A percentile compares a stretch with the other conserved stretches of the same genome.
phyloP scores from a whole-genome alignment of 2,113 vertebrate species.

The Taxidea taxus region DNA sequence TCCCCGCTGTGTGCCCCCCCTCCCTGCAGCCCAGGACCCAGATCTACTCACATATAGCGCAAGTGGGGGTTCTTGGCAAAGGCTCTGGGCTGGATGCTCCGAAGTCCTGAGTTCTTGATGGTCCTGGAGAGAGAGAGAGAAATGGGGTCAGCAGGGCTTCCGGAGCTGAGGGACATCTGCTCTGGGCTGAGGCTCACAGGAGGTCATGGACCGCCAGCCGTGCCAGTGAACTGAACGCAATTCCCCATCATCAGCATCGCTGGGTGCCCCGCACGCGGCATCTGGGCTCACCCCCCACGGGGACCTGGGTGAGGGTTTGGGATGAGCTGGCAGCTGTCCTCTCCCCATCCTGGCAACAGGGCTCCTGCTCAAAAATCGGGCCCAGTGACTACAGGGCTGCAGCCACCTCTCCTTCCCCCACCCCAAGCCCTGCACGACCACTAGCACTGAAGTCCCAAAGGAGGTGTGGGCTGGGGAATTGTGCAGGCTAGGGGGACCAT shows the following conservation, averaged over 20 bases:
- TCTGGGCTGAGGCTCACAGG: neutral
- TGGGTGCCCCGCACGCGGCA: neutral
- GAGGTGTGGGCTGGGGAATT: too few relatives aligned
- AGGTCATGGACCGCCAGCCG: neutral
- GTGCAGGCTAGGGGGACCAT: neutral
- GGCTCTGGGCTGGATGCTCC: conserved; percentile 92
- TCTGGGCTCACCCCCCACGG: neutral
- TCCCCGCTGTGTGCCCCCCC: accelerated
- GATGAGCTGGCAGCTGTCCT: neutral
- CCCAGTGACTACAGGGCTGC: neutral
- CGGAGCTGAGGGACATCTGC: neutral
- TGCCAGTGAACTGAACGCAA: accelerated
- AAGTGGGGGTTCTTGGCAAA: conserved; percentile 97
- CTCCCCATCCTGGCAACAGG: accelerated
- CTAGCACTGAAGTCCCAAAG: too few relatives aligned
- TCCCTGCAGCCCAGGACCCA: accelerated
- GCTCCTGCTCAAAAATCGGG: neutral
- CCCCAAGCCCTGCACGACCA: neutral
- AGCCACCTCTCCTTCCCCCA: neutral
- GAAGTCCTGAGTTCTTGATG: conserved; percentile 97
- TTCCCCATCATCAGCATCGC: neutral
- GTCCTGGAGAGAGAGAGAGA: conserved; percentile 87
- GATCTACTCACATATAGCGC: conserved; percentile 93
- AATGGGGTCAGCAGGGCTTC: neutral
- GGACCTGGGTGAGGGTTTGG: too few relatives aligned